These are phyloP conservation scores for Catharus fuscescens DNA, from an alignment of 2,113 vertebrate genomes.

Conservation along the genomic window DNA sequence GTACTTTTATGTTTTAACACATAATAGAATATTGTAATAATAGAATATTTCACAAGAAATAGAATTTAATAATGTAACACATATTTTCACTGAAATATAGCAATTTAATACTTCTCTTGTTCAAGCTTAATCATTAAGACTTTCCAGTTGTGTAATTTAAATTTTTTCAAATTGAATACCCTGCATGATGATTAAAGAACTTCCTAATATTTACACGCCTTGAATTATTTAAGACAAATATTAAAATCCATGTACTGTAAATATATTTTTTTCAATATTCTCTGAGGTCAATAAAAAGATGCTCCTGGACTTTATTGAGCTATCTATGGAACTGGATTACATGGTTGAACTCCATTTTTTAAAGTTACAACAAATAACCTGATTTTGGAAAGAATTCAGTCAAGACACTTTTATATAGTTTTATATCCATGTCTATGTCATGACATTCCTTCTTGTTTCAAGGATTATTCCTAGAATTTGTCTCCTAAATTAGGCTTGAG, in stretches of 20 bases:
- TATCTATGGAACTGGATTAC: not conserved
- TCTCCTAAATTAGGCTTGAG: not conserved
- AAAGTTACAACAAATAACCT: not conserved
- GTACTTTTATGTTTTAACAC: not conserved
- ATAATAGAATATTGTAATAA: not conserved
- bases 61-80: not conserved
- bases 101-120: not conserved
- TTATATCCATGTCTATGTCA: not conserved
- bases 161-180: not conserved
- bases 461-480: not conserved
- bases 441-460: not conserved
- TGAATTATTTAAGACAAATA: not conserved
- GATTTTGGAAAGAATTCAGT: not conserved
- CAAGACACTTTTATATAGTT: not conserved
- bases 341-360: not conserved
- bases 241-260: not conserved
- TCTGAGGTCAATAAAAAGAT: not conserved
- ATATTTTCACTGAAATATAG: not conserved
- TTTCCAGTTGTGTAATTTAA: not conserved
- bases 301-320: not conserved
- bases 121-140: not conserved
- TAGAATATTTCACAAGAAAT: not conserved
- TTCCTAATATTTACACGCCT: not conserved
- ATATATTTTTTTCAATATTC: not conserved
- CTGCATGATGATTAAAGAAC: not conserved